Base-by-base conservation (phyloP, 2,797 vertebrate genomes). In the Anableps anableps region DNA sequence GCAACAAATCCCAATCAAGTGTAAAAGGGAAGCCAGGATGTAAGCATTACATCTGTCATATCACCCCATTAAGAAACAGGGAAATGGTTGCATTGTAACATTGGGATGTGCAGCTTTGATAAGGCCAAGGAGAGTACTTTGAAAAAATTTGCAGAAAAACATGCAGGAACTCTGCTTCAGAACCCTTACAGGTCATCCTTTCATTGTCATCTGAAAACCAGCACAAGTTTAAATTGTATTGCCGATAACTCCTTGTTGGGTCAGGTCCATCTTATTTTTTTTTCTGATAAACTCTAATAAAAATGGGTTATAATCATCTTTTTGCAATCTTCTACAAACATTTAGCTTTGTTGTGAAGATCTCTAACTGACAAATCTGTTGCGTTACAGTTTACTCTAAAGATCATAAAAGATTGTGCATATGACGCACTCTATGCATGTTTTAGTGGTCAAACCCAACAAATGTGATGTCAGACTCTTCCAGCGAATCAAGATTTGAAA, bases 401-500 rank as follows among this genome's bases (percentile, higher is more conserved):
- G 47, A 29, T 83, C 8, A 17, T n/a, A 26, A 23, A 64, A 74
- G 21, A 72, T 60, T 45, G 23, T 48, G 9, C 29, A 26, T 43
- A 53, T 86, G 68, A 83, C 2, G 0, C 76, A 8, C 53, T 74
- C 29, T 64, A 21, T 60, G 55, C 62, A 55, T 84, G 60, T 76
- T 80, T 45, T 75, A 34, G 71, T 36, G 21, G 34, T 80, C 17
- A 81, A 80, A 87, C 81, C 75, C 71, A 77, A 76, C 78, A 82
- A 53, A 75, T 82, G 0, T 81, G 77, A 88, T 81, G 74, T 87
- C 60, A 86, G 45, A 31, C 75, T 2, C 62, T 48, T 66, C 36
- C 19, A 72, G 72, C 48, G 80, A 68, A 84, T 81, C 58, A 51
- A 75, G 82, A 85, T 85, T 79, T 89, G 75, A 64, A 88, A 79